Evolutionary conservation across 2,113 vertebrate species (phyloP).

Genomic region (Dicaeum eximium): DNA sequence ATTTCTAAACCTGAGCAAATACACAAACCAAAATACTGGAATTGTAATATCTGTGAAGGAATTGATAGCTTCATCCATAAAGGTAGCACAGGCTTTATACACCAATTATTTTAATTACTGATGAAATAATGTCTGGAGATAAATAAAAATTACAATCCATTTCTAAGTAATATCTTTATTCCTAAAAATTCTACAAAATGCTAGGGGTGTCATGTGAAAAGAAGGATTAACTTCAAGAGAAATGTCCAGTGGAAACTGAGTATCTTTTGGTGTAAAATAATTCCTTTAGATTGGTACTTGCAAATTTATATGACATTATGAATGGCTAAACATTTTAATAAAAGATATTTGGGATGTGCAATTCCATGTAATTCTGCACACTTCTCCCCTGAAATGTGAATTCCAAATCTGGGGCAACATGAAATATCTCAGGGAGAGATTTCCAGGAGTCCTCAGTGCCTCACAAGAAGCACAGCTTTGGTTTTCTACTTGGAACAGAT

Average conservation of each 20-base stretch:
- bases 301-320: neutral
- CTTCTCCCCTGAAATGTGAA: neutral
- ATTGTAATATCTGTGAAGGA: conserved; percentile 4
- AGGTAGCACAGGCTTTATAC: neutral
- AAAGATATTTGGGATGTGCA: neutral
- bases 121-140: neutral
- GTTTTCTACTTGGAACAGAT: neutral
- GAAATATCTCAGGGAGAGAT: neutral
- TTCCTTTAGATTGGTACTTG: neutral
- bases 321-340: neutral
- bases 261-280: neutral
- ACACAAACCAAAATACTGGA: neutral
- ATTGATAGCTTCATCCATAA: neutral
- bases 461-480: neutral
- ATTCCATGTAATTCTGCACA: neutral
- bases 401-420: neutral
- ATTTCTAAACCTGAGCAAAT: neutral
- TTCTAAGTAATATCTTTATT: neutral
- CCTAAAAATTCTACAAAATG: neutral
- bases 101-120: neutral
- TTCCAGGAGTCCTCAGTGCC: neutral
- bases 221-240: neutral
- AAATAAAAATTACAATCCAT: neutral
- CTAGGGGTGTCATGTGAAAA: neutral
- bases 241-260: neutral